Percentiles rank a stretch among this genome's conserved stretches.
Conservation (phyloP, 1,140 invertebrate species). For the Papilio helenus region DNA sequence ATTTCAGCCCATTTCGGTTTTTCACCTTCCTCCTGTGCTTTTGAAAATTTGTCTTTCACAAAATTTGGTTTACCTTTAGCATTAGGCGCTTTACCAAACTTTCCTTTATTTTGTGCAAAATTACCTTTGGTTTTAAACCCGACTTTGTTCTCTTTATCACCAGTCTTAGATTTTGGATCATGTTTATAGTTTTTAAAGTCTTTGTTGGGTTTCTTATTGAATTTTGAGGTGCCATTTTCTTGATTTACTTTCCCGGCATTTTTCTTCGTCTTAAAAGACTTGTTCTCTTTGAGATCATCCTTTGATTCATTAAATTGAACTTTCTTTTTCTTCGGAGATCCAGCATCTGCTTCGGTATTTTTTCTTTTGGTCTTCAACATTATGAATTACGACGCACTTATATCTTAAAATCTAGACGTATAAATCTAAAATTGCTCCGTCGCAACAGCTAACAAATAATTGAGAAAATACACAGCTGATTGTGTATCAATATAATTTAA, state of each 20-base stretch:
- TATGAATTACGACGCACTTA: neutral
- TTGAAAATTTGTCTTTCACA: conserved; percentile 47
- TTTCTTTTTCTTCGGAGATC: conserved; percentile 65
- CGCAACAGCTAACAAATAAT: neutral
- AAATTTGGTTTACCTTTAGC: conserved; percentile 51
- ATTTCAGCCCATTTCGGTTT: conserved; percentile 89
- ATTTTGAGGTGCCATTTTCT: conserved; percentile 25
- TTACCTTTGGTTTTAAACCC: conserved; percentile 49
- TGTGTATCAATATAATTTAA: neutral
- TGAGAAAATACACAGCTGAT: neutral
- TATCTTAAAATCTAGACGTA: conserved; percentile 5
- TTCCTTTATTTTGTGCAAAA: conserved; percentile 45
- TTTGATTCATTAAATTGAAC: conserved; percentile 50
- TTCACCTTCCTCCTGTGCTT: conserved; percentile 68
- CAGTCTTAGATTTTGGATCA: conserved; percentile 48
- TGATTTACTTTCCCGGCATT: conserved; percentile 29
- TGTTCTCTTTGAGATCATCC: conserved; percentile 43
- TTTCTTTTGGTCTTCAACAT: conserved; percentile 77
- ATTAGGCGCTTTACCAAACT: conserved; percentile 42
- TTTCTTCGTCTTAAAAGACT: conserved; percentile 41
- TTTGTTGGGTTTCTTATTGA: conserved; percentile 54
- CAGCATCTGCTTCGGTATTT: conserved; percentile 47
- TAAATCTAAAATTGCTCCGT: neutral
- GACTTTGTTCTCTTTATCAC: conserved; percentile 51
- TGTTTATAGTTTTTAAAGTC: conserved; percentile 42